phyloP scores from a whole-genome alignment of 1,140 invertebrate genomes.

The Stegodyphus dumicola region DNA sequence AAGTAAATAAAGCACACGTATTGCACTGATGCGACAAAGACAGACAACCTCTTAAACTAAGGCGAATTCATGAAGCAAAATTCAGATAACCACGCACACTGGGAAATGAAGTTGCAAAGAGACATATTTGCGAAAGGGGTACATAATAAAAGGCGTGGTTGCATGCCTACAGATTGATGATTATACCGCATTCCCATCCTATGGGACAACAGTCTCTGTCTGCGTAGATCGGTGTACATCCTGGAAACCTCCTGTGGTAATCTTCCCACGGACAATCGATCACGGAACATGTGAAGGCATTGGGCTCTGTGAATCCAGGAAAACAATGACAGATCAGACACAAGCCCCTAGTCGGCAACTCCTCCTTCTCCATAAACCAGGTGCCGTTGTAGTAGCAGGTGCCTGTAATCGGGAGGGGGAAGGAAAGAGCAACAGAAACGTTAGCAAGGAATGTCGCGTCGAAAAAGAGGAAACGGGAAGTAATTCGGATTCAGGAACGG shows the following conservation, averaged over 20 bases:
- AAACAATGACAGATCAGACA: conserved; percentile 40
- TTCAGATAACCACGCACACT: too few relatives aligned
- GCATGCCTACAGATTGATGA: not conserved
- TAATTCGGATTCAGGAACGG: not conserved
- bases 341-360: conserved; percentile 27
- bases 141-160: too few relatives aligned
- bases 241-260: conserved; percentile 48
- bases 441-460: too few relatives aligned
- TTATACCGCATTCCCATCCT: conserved; percentile 55
- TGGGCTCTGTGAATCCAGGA: conserved; percentile 36
- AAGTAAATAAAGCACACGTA: too few relatives aligned
- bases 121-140: too few relatives aligned
- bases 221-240: conserved; percentile 52
- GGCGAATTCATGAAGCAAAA: too few relatives aligned
- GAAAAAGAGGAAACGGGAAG: not conserved
- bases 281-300: conserved; percentile 49
- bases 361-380: conserved; percentile 32
- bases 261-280: conserved; percentile 58
- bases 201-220: conserved; percentile 57
- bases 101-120: too few relatives aligned
- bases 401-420: not conserved
- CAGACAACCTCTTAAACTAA: too few relatives aligned
- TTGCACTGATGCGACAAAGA: too few relatives aligned
- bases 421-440: not conserved
- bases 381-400: conserved; percentile 45